These are phyloP conservation scores for Sander vitreus DNA, from an alignment of 2,113 vertebrate genomes.

Conservation along the genomic window DNA sequence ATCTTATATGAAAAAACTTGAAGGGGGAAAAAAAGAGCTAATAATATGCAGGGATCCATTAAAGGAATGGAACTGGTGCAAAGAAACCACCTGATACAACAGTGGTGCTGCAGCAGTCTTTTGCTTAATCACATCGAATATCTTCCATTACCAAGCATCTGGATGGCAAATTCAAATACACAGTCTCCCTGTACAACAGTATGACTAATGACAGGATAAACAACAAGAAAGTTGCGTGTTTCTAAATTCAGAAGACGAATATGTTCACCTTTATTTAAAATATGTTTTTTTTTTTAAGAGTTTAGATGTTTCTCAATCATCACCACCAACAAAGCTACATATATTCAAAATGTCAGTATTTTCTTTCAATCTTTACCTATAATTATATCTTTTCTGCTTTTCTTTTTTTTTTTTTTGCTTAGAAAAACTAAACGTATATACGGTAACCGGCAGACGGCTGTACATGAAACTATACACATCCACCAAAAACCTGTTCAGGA, in stretches of 20 bases:
- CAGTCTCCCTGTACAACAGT: conserved; percentile 12
- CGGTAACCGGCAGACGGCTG: conserved; percentile 36
- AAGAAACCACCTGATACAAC: background rate
- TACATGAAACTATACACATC: conserved; percentile 61
- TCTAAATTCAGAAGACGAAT: conserved; percentile 28
- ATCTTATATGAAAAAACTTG: background rate
- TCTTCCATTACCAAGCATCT: conserved; percentile 7
- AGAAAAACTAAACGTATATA: conserved; percentile 50
- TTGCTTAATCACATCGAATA: conserved; percentile 20
- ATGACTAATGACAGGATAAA: conserved; percentile 35
- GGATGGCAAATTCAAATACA: conserved; percentile 10
- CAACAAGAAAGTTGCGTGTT: conserved; percentile 42
- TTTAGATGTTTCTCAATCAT: conserved; percentile 35
- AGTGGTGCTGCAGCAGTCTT: background rate
- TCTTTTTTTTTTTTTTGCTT: conserved; percentile 53
- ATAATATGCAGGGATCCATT: background rate
- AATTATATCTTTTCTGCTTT: conserved; percentile 32
- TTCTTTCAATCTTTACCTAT: background rate
- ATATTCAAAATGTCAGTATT: conserved; percentile 31
- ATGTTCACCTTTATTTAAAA: conserved; percentile 7
- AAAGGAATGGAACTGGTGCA: background rate
- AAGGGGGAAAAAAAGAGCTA: background rate
- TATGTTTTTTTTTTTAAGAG: conserved; percentile 14
- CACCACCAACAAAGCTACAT: conserved; percentile 52
- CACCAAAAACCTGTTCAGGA: conserved; percentile 29